phyloP scores from a whole-genome alignment of 1,140 invertebrate species.

The Anastatus disparis region DNA sequence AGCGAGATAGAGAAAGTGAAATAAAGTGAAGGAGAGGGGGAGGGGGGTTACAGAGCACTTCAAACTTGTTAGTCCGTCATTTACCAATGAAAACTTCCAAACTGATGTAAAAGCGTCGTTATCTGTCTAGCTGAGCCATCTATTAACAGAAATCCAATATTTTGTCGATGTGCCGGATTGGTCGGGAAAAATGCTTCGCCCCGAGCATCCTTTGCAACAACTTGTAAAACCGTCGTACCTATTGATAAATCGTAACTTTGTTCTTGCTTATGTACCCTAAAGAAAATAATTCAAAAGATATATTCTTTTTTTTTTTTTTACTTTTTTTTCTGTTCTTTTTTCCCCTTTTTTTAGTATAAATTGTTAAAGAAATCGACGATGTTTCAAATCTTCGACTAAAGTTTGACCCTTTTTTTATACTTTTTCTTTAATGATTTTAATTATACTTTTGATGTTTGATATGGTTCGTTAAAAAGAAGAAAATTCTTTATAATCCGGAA shows the following conservation, averaged over 20 bases:
- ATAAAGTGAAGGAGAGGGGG: neutral
- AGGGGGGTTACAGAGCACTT: neutral
- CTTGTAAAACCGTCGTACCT: constrained; percentile 60
- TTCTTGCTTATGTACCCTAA: constrained; percentile 58
- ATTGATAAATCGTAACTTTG: constrained; percentile 53
- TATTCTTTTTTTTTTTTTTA: too few relatives aligned
- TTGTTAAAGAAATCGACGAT: too few relatives aligned
- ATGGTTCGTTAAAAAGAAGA: too few relatives aligned
- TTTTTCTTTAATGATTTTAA: too few relatives aligned
- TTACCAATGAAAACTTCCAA: constrained; percentile 41
- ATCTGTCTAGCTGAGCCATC: constrained; percentile 52
- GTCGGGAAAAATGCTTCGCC: constrained; percentile 57
- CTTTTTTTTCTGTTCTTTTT: too few relatives aligned
- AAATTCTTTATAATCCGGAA: too few relatives aligned
- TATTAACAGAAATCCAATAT: constrained; percentile 65
- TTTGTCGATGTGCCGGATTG: constrained; percentile 56
- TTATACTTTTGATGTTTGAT: too few relatives aligned
- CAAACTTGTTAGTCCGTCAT: neutral
- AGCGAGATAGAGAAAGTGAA: too few relatives aligned
- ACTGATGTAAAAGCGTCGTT: constrained; percentile 60
- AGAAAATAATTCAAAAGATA: constrained; percentile 14
- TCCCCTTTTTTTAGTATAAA: too few relatives aligned
- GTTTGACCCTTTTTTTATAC: too few relatives aligned
- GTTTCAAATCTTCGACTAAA: too few relatives aligned
- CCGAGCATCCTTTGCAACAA: constrained; percentile 55